A percentile compares a stretch with the other conserved stretches of the same genome.
These are phyloP conservation scores for Eupithecia tripunctaria DNA, from an alignment of 2,888 invertebrate species.

Conservation along the genomic window DNA sequence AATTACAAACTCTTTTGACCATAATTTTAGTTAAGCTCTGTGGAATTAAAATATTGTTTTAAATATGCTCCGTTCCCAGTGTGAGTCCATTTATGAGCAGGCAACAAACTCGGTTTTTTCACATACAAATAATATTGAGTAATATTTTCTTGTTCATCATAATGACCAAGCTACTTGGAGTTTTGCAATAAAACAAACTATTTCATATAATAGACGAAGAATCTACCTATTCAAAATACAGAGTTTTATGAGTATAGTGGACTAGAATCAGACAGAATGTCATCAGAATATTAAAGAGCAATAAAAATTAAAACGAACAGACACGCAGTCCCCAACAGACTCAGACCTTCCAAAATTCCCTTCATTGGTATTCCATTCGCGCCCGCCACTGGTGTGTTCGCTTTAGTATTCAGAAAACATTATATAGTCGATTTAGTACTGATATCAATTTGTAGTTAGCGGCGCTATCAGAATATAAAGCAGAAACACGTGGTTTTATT, in stretches of 20 bases:
- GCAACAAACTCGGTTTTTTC: constrained; percentile 43
- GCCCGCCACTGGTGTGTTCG: constrained; percentile 59
- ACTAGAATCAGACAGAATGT: constrained; percentile 18
- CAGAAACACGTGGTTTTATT: constrained; percentile 51
- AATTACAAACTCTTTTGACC: constrained; percentile 72
- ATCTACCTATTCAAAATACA: constrained; percentile 9
- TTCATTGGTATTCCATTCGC: constrained; percentile 66
- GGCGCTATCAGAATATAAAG: constrained; percentile 63
- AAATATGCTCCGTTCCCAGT: constrained; percentile 49
- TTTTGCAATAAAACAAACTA: background rate
- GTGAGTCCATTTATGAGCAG: too few species aligned
- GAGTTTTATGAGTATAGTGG: background rate
- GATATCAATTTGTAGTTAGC: constrained; percentile 79
- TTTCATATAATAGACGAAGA: background rate
- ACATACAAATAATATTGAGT: background rate
- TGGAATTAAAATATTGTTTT: constrained; percentile 44
- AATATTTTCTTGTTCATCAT: background rate
- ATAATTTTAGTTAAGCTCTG: constrained; percentile 66
- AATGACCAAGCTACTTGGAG: background rate
- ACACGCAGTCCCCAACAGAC: constrained; percentile 48
- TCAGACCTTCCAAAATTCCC: constrained; percentile 56
- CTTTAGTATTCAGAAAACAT: constrained; percentile 69
- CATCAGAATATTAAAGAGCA: constrained; percentile 16
- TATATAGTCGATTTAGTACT: constrained; percentile 72
- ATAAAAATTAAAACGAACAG: constrained; percentile 47